Conservation (phyloP, 2,797 vertebrate genomes). For the Micropoecilia bifurca region DNA sequence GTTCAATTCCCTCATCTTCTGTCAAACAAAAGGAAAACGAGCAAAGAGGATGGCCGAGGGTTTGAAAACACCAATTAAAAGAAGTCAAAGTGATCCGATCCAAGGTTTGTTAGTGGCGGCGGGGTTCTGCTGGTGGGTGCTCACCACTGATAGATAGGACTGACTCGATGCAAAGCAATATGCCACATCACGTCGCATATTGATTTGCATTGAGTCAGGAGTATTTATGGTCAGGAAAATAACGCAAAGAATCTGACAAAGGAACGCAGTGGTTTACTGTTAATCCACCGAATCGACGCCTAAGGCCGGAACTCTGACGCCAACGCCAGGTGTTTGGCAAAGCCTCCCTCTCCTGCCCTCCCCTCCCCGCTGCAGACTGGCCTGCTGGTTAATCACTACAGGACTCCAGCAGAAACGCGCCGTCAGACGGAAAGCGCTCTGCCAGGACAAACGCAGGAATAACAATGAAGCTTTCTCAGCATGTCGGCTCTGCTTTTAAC, state of each 20-base stretch:
- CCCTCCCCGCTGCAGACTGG: conserved; percentile 39
- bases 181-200: too few species aligned
- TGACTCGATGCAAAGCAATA: too few species aligned
- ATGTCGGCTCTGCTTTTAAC: conserved; percentile 32
- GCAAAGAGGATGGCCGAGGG: conserved; percentile 4
- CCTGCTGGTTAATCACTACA: conserved; percentile 46
- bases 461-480: conserved; percentile 36
- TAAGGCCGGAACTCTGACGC: conserved; percentile 8
- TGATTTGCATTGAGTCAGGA: too few species aligned
- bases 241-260: too few species aligned
- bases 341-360: conserved; percentile 13
- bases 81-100: conserved; percentile 26
- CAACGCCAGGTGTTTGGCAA: conserved; percentile 51
- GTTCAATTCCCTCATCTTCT: conserved; percentile 18
- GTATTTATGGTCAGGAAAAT: too few species aligned
- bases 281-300: too few species aligned
- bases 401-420: conserved; percentile 26
- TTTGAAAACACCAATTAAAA: conserved; percentile 29
- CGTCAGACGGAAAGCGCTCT: conserved; percentile 21
- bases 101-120: conserved; percentile 27
- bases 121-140: too few species aligned
- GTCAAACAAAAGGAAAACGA: conserved; percentile 28
- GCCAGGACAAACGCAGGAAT: conserved; percentile 25
- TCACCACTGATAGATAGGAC: too few species aligned
- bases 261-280: too few species aligned